Conservation (phyloP, 1,140 invertebrate genomes). For the Calephelis nemesis region DNA sequence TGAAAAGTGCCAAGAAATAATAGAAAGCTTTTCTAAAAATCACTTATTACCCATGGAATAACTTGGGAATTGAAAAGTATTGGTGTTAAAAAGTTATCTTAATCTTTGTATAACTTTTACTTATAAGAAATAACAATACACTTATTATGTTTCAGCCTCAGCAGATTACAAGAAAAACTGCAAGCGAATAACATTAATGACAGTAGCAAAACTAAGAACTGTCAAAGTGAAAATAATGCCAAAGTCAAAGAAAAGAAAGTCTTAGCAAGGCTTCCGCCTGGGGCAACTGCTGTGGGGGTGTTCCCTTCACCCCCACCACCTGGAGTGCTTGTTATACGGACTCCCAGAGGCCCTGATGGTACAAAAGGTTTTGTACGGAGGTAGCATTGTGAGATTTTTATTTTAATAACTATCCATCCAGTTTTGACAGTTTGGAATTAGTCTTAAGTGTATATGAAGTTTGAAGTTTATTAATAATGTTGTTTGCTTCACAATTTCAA, state of each 20-base stretch:
- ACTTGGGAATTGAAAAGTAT: too few species aligned
- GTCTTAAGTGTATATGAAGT: constrained; percentile 10
- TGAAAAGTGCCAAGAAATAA: too few species aligned
- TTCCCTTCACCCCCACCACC: constrained; percentile 70
- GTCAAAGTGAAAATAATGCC: constrained; percentile 51
- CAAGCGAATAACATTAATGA: constrained; percentile 69
- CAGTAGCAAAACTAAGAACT: constrained; percentile 54
- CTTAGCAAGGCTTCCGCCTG: constrained; percentile 50
- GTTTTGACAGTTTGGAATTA: neutral
- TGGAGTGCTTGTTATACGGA: constrained; percentile 76
- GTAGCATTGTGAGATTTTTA: constrained; percentile 65
- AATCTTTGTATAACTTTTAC: too few species aligned
- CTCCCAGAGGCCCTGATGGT: constrained; percentile 79
- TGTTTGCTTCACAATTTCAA: constrained; percentile 31
- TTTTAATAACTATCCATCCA: constrained; percentile 11
- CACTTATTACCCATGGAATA: too few species aligned
- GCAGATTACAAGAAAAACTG: constrained; percentile 65
- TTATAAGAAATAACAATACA: too few species aligned
- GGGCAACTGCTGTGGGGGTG: constrained; percentile 49
- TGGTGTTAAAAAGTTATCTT: too few species aligned
- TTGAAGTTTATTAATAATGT: constrained; percentile 11
- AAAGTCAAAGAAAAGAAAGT: constrained; percentile 68
- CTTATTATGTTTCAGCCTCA: constrained; percentile 50
- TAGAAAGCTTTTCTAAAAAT: too few species aligned
- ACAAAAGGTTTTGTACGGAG: constrained; percentile 80